Percentiles rank a stretch among this genome's conserved stretches.
phyloP scores from a whole-genome alignment of 2,113 vertebrate genomes.

The Lanius ludovicianus region DNA sequence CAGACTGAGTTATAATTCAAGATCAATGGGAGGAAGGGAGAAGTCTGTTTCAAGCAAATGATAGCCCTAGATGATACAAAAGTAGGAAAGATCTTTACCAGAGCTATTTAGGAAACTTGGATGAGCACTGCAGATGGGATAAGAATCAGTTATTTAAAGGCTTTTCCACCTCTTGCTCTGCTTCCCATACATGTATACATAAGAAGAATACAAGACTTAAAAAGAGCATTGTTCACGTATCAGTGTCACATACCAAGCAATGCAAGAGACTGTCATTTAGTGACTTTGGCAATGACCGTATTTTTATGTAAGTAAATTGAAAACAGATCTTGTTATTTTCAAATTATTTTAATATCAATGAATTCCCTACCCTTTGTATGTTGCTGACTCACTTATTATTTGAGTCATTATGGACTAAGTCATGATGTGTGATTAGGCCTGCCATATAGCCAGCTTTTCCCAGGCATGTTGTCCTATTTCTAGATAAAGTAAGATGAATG shows the following conservation, averaged over 20 bases:
- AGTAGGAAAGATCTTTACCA: background rate
- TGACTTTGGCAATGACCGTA: background rate
- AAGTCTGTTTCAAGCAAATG: background rate
- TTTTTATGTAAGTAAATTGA: background rate
- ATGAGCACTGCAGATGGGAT: background rate
- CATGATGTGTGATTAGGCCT: background rate
- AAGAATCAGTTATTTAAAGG: background rate
- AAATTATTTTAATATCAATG: background rate
- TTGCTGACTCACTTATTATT: background rate
- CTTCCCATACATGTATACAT: background rate
- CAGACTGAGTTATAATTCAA: slow-evolving; percentile 20
- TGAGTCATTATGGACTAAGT: background rate
- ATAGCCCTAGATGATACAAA: background rate
- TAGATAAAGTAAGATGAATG: background rate
- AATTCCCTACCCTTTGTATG: background rate
- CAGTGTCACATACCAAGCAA: background rate
- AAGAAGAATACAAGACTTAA: background rate
- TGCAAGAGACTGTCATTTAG: background rate
- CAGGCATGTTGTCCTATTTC: background rate
- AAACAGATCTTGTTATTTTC: background rate
- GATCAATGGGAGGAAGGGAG: background rate
- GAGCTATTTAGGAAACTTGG: background rate
- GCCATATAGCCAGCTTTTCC: background rate
- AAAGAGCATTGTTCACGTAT: background rate
- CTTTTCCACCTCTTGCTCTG: background rate